phyloP scores from a whole-genome alignment of 2,797 vertebrate genomes.

The Rhyacichthys aspro region DNA sequence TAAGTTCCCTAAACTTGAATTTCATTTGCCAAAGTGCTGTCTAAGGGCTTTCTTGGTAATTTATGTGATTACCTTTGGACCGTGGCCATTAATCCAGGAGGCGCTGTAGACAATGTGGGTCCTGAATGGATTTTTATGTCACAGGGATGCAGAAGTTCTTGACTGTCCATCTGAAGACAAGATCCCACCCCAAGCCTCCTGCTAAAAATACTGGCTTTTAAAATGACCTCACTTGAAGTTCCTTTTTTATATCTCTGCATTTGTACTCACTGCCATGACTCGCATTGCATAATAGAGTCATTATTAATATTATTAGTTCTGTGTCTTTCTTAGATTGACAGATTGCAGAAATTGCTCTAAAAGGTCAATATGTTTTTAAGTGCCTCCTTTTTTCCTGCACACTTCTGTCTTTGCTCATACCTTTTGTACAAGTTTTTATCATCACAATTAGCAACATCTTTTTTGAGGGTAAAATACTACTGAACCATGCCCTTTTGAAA shows the following conservation, averaged over 20 bases:
- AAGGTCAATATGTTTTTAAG: slow-evolving; percentile 32
- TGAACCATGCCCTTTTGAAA: slow-evolving; percentile 1
- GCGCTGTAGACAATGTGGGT: not conserved
- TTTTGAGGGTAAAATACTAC: not conserved
- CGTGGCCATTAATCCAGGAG: slow-evolving; percentile 22
- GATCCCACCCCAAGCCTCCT: too few species aligned
- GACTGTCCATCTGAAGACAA: too few species aligned
- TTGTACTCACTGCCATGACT: not conserved
- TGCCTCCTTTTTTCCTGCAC: too few species aligned
- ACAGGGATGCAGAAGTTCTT: too few species aligned
- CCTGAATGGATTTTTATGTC: too few species aligned
- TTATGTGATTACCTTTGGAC: slow-evolving; percentile 41
- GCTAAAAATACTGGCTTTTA: too few species aligned
- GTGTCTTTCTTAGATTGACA: slow-evolving; percentile 11
- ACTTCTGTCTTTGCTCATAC: too few species aligned
- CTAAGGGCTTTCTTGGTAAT: slow-evolving; percentile 27
- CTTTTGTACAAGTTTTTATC: too few species aligned
- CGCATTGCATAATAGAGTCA: slow-evolving; percentile 4
- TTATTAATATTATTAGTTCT: slow-evolving; percentile 26
- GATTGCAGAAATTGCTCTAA: slow-evolving; percentile 11
- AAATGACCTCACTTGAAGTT: not conserved
- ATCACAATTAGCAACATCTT: not conserved
- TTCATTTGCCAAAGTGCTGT: slow-evolving; percentile 42
- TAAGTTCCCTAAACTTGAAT: slow-evolving; percentile 37
- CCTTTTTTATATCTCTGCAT: not conserved